Base-by-base conservation (phyloP, 2,888 invertebrate genomes). In the Phrixothrix hirtus region DNA sequence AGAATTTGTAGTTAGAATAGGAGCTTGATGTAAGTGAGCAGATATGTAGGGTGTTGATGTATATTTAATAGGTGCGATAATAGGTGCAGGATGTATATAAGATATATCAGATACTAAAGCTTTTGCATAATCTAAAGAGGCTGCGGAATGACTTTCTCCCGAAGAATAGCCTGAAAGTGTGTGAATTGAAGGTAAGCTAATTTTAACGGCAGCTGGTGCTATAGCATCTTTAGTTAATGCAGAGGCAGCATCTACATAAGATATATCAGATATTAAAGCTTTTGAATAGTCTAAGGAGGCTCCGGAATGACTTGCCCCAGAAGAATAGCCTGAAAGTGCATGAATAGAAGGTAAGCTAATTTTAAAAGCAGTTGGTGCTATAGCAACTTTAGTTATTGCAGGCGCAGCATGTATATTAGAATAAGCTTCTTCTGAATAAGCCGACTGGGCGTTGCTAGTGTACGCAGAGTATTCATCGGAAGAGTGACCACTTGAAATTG, bases 361-460 rank as follows among this genome's bases (percentile, higher is more conserved):
- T 16, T 10, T 2, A 21, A 11, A 17, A 17, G 59, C 37, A 4
- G 49, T 48, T 26, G 60, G 58, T 5, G 77, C 72, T 50, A 79
- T 76, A 66, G 77, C 78, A 12, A 26, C 13, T 59, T 82, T 81
- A 2, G 29, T 17, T 6, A 37, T 15, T 12, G 36, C 36, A 32
- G 51, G 38, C 10, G 44, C 26, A 11, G 47, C 42, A 3, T 35
- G 26, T 14, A 43, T 1, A 11, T 38, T 34, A 14, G 52, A 16
- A 34, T 48, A 37, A 29, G 36, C 31, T n/a, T 34, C 48, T 1
- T 15, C 9, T 1, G 48, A 44, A 27, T 49, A 44, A 34, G 25
- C 47, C 2, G 46, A 27, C 16, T 41, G 27, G 1, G 25, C 27
- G 10, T 13, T 16, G 2, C 42, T 37, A 21, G 38, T 31, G 12